Base-by-base conservation (phyloP, 2,113 vertebrate genomes). In the Gallinago media region DNA sequence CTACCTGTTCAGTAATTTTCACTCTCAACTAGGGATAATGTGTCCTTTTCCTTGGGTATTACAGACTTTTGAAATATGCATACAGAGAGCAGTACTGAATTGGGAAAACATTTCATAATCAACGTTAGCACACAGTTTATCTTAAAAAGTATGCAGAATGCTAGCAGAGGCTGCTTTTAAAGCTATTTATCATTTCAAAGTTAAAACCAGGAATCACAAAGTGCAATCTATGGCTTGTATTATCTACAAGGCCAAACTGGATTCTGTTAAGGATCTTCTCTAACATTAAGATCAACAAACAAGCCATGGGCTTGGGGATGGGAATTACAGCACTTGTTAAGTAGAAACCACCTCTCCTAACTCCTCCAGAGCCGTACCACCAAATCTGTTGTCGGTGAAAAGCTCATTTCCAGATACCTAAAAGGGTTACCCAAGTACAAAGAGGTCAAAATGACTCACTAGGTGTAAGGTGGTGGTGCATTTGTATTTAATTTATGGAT, bases 301-400 rank as follows among this genome's bases (percentile, higher is more conserved):
- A 0, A 91, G 54, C 8, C 19, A 11, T 0, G 9, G 50, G 49
- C 3, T 32, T 31, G 26, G 63, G 58, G 38, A 52, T 10, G 0
- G 8, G n/a, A 83, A 88, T 7, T 55, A 73, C 38, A 77, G 55
- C 74, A n/a, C 21, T 31, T 34, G 2, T 2, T 2, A 25, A 82
- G 36, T 12, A 76, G 70, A 94, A 52, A 36, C 13, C n/a, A 29
- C 34, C 16, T 44, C 32, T 27, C 6, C 0, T 16, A 62, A 56
- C 23, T 29, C 4, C 71, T 66, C 55, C 61, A 80, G 76, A 90
- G 59, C 55, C 3, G 0, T 5, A 72, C 61, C 22, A 66, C 5
- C 67, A 59, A 58, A 90, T 4, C 54, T 27, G 36, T 4, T 76
- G 27, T 38, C 42, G 22, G 32, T 2, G 23, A 42, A 86, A 77